Evolutionary conservation across 2,113 vertebrate species (phyloP).

Genomic region (Probosciger aterrimus): DNA sequence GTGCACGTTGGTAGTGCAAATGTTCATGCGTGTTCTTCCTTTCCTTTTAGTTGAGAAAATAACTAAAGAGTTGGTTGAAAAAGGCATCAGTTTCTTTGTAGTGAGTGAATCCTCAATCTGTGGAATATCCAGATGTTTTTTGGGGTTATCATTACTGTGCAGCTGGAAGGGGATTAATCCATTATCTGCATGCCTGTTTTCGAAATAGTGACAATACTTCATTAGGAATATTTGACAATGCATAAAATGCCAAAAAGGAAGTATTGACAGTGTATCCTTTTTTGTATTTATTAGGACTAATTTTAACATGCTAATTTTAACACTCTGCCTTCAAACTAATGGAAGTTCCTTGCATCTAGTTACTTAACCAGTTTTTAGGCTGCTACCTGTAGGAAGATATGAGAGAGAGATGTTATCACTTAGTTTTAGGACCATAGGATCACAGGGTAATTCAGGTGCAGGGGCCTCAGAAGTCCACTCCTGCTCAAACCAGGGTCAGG

Average conservation of each 20-base stretch:
- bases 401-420: not conserved
- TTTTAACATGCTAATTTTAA: not conserved
- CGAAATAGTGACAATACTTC: not conserved
- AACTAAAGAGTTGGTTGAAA: not conserved
- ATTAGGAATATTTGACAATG: not conserved
- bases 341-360: not conserved
- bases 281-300: not conserved
- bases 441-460: not conserved
- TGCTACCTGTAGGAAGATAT: not conserved
- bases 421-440: not conserved
- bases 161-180: not conserved
- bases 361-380: not conserved
- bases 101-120: not conserved
- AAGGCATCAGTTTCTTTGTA: not conserved
- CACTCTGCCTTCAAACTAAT: not conserved
- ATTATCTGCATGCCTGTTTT: not conserved
- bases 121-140: not conserved
- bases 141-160: not conserved
- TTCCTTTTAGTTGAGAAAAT: not conserved
- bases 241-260: not conserved
- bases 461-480: not conserved
- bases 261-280: not conserved
- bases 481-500: not conserved
- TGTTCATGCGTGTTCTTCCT: not conserved
- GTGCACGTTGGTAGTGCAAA: not conserved